A percentile compares a stretch with the other conserved stretches of the same genome.
phyloP scores from a whole-genome alignment of 1,140 invertebrate genomes.

The Drosophila pachea region DNA sequence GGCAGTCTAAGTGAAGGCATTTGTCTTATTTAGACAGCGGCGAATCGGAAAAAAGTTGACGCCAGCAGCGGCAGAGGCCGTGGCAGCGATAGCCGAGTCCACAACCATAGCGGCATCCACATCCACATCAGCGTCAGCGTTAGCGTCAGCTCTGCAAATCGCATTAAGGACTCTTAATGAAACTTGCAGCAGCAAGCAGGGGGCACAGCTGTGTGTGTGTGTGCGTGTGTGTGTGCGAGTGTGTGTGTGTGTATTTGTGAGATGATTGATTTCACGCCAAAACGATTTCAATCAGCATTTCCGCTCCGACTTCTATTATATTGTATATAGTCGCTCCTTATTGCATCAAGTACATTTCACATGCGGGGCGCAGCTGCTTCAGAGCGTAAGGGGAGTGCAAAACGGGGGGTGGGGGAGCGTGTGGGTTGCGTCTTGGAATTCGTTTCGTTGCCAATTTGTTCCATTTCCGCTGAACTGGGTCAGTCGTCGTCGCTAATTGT shows the following conservation, averaged over 20 bases:
- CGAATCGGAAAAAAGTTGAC: slow-evolving; percentile 32
- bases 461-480: slow-evolving; percentile 36
- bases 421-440: slow-evolving; percentile 20
- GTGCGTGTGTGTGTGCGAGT: slow-evolving; percentile 5
- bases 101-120: not conserved
- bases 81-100: not conserved
- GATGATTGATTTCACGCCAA: slow-evolving; percentile 78
- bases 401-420: not conserved
- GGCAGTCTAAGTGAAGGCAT: slow-evolving; percentile 47
- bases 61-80: slow-evolving; percentile 12
- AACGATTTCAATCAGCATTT: slow-evolving; percentile 78
- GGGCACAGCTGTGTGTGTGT: slow-evolving; percentile 16
- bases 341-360: slow-evolving; percentile 52
- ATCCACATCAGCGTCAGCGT: slow-evolving; percentile 33
- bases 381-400: not conserved
- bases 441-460: slow-evolving; percentile 33
- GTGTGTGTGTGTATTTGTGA: slow-evolving; percentile 46
- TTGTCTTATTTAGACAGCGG: slow-evolving; percentile 59
- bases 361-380: slow-evolving; percentile 22
- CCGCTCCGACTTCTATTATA: slow-evolving; percentile 51
- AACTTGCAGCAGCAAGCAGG: slow-evolving; percentile 65
- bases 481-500: slow-evolving; percentile 35
- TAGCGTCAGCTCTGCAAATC: slow-evolving; percentile 68
- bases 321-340: slow-evolving; percentile 43
- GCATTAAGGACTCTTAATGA: slow-evolving; percentile 78